phyloP scores from a whole-genome alignment of 2,797 vertebrate species.

The Podarcis siculus region DNA sequence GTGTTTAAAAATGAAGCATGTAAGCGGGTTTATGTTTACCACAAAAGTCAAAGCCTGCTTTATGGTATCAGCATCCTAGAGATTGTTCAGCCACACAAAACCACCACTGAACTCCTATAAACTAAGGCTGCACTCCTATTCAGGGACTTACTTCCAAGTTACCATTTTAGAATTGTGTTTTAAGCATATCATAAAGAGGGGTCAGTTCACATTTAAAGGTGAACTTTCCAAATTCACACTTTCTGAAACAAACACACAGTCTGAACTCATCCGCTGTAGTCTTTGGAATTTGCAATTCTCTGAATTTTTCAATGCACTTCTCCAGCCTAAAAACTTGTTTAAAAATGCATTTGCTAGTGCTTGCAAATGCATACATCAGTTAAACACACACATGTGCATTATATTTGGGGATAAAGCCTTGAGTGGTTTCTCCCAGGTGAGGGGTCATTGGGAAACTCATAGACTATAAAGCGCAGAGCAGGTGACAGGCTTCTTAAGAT shows the following conservation, averaged over 20 bases:
- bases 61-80: not conserved
- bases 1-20: not conserved
- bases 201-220: no score
- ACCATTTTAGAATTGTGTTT: not conserved
- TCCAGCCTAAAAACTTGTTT: no score
- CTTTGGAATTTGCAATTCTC: no score
- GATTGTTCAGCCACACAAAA: not conserved
- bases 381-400: no score
- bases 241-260: not conserved
- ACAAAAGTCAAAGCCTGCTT: not conserved
- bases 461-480: no score
- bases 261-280: not conserved
- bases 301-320: no score
- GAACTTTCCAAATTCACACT: no score
- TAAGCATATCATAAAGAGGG: not conserved
- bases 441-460: no score
- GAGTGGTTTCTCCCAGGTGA: no score
- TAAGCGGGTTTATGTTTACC: slow-evolving; percentile 5
- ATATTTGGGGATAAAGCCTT: no score
- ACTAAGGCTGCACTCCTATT: not conserved
- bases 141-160: not conserved
- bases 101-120: not conserved
- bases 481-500: no score
- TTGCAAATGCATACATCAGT: no score
- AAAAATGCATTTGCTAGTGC: not conserved